Percentiles rank a stretch among this genome's conserved stretches.
Evolutionary conservation across 2,113 vertebrate species (phyloP).

Genomic region (Dasyurus viverrinus): DNA sequence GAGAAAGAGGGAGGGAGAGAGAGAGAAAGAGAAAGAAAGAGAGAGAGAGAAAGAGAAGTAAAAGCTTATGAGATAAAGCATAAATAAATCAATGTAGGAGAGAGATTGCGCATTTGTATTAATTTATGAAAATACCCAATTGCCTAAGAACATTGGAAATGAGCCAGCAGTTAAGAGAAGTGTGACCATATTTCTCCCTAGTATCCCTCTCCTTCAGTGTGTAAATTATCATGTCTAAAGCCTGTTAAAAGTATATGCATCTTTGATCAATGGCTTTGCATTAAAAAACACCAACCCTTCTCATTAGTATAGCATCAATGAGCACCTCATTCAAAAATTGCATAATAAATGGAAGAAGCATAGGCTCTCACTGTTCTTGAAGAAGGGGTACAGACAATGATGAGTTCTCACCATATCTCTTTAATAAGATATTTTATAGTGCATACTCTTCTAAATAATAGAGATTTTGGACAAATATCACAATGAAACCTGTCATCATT

Average conservation of each 20-base stretch:
- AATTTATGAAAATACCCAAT: neutral
- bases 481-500: neutral
- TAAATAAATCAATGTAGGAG: neutral
- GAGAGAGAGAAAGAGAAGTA: too few species aligned
- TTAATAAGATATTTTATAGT: neutral
- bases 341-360: slow-evolving; percentile 22
- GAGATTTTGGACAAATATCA: neutral
- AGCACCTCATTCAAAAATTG: neutral
- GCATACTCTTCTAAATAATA: neutral
- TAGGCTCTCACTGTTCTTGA: slow-evolving; percentile 20
- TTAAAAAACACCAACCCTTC: slow-evolving; percentile 20
- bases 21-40: too few species aligned
- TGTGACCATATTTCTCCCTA: neutral
- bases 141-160: neutral
- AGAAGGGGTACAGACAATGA: neutral
- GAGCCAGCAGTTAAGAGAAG: neutral
- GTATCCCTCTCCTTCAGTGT: neutral
- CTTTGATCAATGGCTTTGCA: neutral
- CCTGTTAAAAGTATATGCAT: neutral
- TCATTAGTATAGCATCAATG: slow-evolving; percentile 1
- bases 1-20: too few species aligned
- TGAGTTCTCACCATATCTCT: neutral
- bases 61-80: too few species aligned
- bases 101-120: neutral
- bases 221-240: neutral